Evolutionary conservation across 2,113 vertebrate genomes (phyloP).

Genomic region (Zapus hudsonius): DNA sequence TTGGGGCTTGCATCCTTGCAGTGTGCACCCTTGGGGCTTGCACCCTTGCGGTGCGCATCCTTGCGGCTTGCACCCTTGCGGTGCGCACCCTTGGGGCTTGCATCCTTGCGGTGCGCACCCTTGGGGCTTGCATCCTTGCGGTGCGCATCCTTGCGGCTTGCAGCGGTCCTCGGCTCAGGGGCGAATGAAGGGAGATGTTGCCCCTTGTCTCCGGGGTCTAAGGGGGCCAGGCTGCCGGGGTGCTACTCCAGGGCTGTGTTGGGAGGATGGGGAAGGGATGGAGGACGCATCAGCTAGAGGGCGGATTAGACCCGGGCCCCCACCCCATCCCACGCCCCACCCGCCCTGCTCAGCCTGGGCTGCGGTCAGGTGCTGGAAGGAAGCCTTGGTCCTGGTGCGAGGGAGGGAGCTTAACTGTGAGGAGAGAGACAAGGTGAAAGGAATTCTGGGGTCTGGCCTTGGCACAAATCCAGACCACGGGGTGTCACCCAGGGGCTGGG

Average conservation of each 20-base stretch:
- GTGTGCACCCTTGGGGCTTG: too few relatives aligned
- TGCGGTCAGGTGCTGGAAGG: slow-evolving; percentile 49
- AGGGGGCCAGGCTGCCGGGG: background rate
- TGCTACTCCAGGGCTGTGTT: slow-evolving; percentile 61
- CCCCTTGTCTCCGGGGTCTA: background rate
- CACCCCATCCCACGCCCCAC: background rate
- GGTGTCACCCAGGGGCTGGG: too few relatives aligned
- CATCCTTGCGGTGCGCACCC: background rate
- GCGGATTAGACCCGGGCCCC: background rate
- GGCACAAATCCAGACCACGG: background rate
- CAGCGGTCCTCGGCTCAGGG: background rate
- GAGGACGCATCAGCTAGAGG: background rate
- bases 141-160: too few relatives aligned
- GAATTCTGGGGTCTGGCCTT: background rate
- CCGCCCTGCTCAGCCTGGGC: slow-evolving; percentile 67
- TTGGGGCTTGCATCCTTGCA: too few relatives aligned
- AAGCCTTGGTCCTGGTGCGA: slow-evolving; percentile 51
- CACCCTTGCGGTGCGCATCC: background rate
- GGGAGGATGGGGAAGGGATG: background rate
- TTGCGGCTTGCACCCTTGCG: too few relatives aligned
- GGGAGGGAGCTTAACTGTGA: slow-evolving; percentile 64
- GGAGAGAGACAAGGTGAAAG: slow-evolving; percentile 70
- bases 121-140: background rate
- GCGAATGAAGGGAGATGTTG: background rate
- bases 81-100: too few relatives aligned